Evolutionary conservation across 1,140 invertebrate species (phyloP), one percentile per base, ranked within the genome.

Genomic region (Drosophila setifemur): DNA sequence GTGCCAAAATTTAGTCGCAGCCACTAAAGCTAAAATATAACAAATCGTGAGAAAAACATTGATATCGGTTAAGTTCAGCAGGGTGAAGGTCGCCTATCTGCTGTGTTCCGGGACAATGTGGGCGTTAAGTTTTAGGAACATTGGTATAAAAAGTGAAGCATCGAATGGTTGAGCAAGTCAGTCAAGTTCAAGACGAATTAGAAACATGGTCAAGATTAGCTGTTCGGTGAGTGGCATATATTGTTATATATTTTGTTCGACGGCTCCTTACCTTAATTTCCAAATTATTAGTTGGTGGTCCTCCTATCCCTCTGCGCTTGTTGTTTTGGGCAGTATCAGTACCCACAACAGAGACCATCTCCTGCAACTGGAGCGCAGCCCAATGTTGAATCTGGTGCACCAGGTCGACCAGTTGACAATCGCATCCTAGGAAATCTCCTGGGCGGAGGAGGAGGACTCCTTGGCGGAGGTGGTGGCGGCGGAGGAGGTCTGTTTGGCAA

Each of bases 1-100:
- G 47, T 49, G 60, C 21, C 40, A 63, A 71, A 54, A 40, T 45
- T 82, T 85, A 85, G 79, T 72, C 53, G 21, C 60, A 75, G 47
- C 72, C 48, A 86, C 81, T 86, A 85, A 53, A 21, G 72, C 11
- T 64, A 71, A 58, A 61, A 35, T 40, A 50, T 74, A 70, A 57
- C 45, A 54, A 57, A 74, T 58, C 71, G 76, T 86, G 82, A 43
- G 81, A 86, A 82, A 63, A 77, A 44, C 82, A 86, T 87, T 82
- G 73, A 82, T 39, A 9, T 61, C 50, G 82, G 68, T 67, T 74
- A 86, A 54, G 26, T 50, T 28, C 6, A 6, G 28, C 9, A 33
- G 54, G 48, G 82, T 86, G 72, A 86, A 86, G 82, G 83, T 87
- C 69, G 21, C 2, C 26, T 6, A 18, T 40, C 54, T n/a, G 42